A percentile compares a stretch with the other conserved stretches of the same genome.
Conservation (phyloP, 2,113 vertebrate genomes). For the Hippocampus guttulatus region DNA sequence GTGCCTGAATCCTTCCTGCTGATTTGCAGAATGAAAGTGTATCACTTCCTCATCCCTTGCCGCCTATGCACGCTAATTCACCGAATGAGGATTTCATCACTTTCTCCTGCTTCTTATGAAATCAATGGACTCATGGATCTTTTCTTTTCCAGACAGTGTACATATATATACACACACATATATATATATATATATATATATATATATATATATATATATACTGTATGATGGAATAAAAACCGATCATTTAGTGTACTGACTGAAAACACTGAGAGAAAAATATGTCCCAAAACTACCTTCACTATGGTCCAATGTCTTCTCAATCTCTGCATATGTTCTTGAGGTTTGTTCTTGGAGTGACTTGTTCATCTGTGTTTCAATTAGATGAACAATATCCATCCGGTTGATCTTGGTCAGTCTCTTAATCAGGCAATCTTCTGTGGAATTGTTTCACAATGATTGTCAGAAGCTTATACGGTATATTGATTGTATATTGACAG, state of each 20-base stretch:
- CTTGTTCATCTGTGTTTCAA: slow-evolving; percentile 85
- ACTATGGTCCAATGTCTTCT: slow-evolving; percentile 90
- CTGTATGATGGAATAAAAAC: not conserved
- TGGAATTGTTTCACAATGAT: slow-evolving; percentile 18
- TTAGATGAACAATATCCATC: slow-evolving; percentile 96
- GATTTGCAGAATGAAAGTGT: too few relatives aligned
- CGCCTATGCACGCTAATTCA: too few relatives aligned
- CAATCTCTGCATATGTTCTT: slow-evolving; percentile 84
- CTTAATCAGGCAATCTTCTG: slow-evolving; percentile 85
- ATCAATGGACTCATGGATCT: too few relatives aligned
- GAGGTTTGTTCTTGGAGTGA: slow-evolving; percentile 73
- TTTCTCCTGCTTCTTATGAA: too few relatives aligned
- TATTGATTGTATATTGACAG: not conserved
- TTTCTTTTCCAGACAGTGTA: too few relatives aligned
- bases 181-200: too few relatives aligned
- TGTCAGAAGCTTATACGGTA: not conserved
- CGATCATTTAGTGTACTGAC: not conserved
- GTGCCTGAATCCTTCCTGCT: too few relatives aligned
- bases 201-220: too few relatives aligned
- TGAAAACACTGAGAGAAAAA: not conserved
- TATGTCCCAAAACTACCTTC: slow-evolving; percentile 76
- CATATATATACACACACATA: too few relatives aligned
- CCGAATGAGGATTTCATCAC: too few relatives aligned
- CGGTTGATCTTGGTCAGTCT: slow-evolving; percentile 96
- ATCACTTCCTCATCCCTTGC: too few relatives aligned